Conservation (phyloP, 2,888 invertebrate species). For the Caenorhabditis drosophilae region DNA sequence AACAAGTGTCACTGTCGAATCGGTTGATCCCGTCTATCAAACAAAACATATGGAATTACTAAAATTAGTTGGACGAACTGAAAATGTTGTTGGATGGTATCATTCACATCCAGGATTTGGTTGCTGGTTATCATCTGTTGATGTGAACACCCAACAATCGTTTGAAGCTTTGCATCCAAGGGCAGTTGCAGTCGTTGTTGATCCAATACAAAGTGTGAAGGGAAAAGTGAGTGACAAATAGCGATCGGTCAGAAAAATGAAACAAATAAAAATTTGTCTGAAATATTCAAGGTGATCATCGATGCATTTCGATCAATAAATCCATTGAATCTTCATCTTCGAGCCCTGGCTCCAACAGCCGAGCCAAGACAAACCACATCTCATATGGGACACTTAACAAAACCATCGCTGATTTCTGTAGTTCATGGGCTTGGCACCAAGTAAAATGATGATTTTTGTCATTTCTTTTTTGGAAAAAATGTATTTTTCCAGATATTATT, state of each 20-base stretch:
- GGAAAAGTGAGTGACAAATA: too few relatives aligned
- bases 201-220: constrained; percentile 98
- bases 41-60: constrained; percentile 49
- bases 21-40: constrained; percentile 55
- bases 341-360: constrained; percentile 50
- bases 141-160: constrained; percentile 73
- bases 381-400: constrained; percentile 44
- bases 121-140: constrained; percentile 96
- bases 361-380: constrained; percentile 53
- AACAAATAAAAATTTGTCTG: too few relatives aligned
- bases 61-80: constrained; percentile 42
- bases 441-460: background rate
- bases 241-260: too few relatives aligned
- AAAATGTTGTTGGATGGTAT: constrained; percentile 71
- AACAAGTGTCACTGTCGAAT: constrained; percentile 55
- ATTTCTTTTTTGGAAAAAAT: background rate
- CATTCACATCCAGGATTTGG: constrained; percentile 99
- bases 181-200: constrained; percentile 98
- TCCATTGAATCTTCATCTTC: constrained; percentile 30
- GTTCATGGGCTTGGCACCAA: constrained; percentile 53
- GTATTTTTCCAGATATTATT: constrained; percentile 45
- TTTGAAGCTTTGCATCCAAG: constrained; percentile 85
- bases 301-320: constrained; percentile 59
- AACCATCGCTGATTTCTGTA: constrained; percentile 43
- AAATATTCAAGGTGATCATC: too few relatives aligned